Percentiles rank a stretch among this genome's conserved stretches.
Conservation (phyloP, 2,113 vertebrate species). For the Tiliqua scincoides region DNA sequence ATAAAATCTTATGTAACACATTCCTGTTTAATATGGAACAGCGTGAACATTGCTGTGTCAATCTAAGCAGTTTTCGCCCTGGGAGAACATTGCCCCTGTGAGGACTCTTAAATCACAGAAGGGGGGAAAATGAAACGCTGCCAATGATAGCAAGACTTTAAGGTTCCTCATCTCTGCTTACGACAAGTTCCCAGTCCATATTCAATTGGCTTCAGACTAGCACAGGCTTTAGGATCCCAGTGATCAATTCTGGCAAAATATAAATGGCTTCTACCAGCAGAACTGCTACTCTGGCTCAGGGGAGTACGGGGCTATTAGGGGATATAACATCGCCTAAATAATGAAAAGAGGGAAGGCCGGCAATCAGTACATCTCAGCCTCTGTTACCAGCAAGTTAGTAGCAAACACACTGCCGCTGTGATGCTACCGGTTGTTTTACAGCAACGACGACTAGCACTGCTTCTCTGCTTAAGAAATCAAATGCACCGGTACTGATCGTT, state of each 20-base stretch:
- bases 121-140: background rate
- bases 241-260: constrained; percentile 34
- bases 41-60: constrained; percentile 16
- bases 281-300: background rate
- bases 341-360: constrained; percentile 5
- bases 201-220: background rate
- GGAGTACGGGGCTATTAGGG: background rate
- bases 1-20: constrained; percentile 76
- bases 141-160: background rate
- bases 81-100: background rate
- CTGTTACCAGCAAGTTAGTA: background rate
- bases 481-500: constrained; percentile 20
- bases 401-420: constrained; percentile 17
- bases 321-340: background rate
- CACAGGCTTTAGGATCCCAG: background rate
- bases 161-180: constrained; percentile 13
- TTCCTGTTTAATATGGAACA: constrained; percentile 55
- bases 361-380: background rate
- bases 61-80: constrained; percentile 12
- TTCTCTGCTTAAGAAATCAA: constrained; percentile 36
- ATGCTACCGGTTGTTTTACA: constrained; percentile 18
- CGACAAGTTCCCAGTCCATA: background rate
- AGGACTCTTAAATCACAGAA: constrained; percentile 27
- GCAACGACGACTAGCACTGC: constrained; percentile 46
- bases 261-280: constrained; percentile 19